Conservation (phyloP, 2,113 vertebrate genomes). For the Empidonax traillii region DNA sequence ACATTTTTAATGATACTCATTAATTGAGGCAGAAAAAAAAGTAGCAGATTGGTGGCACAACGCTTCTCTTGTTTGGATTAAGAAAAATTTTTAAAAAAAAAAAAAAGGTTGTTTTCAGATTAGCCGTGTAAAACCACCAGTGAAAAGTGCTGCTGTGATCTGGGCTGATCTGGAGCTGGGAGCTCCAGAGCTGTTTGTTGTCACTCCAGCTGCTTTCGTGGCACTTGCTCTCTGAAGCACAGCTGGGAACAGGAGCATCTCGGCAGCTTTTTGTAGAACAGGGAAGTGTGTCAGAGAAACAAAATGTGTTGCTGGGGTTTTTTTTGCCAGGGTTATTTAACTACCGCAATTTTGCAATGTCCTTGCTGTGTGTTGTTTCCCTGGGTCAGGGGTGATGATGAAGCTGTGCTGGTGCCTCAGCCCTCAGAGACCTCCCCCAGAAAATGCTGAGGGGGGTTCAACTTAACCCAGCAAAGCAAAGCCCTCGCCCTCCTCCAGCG, state of each 20-base stretch:
- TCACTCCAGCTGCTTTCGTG: not conserved
- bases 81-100: not conserved
- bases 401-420: not conserved
- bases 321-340: not conserved
- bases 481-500: not conserved
- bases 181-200: not conserved
- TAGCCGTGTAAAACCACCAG: not conserved
- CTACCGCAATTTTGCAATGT: accelerated
- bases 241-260: not conserved
- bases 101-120: not conserved
- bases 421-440: accelerated
- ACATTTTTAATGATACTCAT: not conserved
- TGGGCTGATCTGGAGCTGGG: not conserved
- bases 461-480: not conserved
- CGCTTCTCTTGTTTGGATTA: not conserved
- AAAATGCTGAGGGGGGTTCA: not conserved
- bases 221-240: not conserved
- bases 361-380: not conserved
- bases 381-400: not conserved
- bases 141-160: not conserved
- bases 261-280: not conserved
- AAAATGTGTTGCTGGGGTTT: not conserved
- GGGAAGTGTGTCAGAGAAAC: not conserved
- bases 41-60: not conserved
- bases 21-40: slow-evolving; percentile 15